phyloP scores from a whole-genome alignment of 2,113 vertebrate genomes.

The Channa argus region DNA sequence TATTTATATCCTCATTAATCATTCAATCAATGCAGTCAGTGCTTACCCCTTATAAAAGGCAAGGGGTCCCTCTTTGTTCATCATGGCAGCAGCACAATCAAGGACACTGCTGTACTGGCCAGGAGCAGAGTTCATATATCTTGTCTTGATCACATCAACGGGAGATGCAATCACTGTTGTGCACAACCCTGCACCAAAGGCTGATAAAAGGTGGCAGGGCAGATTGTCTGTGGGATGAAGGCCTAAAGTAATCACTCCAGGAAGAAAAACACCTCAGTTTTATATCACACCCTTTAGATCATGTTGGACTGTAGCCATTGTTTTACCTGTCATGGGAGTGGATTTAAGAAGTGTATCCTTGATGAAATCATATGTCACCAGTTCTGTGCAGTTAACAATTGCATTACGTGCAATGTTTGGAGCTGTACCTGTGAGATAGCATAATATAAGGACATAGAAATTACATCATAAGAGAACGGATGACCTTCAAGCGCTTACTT shows the following conservation, averaged over 20 bases:
- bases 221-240: constrained; percentile 83
- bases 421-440: constrained; percentile 70
- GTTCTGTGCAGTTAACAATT: constrained; percentile 86
- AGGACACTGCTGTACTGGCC: constrained; percentile 85
- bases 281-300: background rate
- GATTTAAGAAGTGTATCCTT: constrained; percentile 81
- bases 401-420: constrained; percentile 85
- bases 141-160: constrained; percentile 92
- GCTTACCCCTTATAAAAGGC: constrained; percentile 90
- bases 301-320: background rate
- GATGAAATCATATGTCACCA: constrained; percentile 87
- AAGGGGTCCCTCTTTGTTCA: constrained; percentile 85
- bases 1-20: background rate
- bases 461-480: background rate
- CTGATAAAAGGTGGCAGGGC: constrained; percentile 90
- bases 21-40: background rate
- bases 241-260: background rate
- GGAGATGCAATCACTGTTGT: constrained; percentile 91
- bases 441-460: background rate
- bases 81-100: constrained; percentile 86
- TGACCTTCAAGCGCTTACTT: background rate
- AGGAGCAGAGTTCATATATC: constrained; percentile 90
- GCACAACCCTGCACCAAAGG: constrained; percentile 91
- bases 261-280: background rate
- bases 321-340: constrained; percentile 80